Base-by-base conservation (phyloP, 1,140 invertebrate species). In the Drosophila gunungcola region DNA sequence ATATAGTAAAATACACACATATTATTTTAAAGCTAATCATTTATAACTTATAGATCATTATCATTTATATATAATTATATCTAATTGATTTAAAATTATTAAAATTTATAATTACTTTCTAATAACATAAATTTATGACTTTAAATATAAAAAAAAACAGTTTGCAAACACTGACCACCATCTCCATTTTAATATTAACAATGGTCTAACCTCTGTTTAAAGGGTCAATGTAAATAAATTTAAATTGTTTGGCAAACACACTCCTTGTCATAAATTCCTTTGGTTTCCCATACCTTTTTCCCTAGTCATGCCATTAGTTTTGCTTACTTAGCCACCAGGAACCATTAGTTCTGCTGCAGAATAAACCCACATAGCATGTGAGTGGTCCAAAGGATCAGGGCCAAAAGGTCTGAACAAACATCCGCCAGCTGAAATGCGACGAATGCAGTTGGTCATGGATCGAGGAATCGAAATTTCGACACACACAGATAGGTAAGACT, bases 391-490 rank as follows among this genome's bases (percentile, higher is more conserved):
- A 63, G 62, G 73, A 80, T 56, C 9, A 62, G 69, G 65, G 48
- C 43, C 42, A 39, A 12, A 36, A 43, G 34, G 32, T 29, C 53
- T 74, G 36, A 25, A 29, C 70, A 73, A 68, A 68, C 38, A 58
- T n/a, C 43, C 70, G 63, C 46, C 82, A 86, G 83, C 83, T 83
- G 79, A 27, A 45, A 70, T 63, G 72, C 61, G 36, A 52, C 74
- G 55, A 86, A 88, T 88, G 62, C 65, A 76, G 65, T 86, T 88
- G 25, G 83, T 57, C 58, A 86, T 46, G 75, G 74, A 61, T 64
- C 61, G 39, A 49, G 16, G 64, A 25, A 54, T 27, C 27, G 42
- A n/a, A 21, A 69, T 43, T 41, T 68, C 21, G 27, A 38, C 38
- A 54, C 32, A 46, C 4, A 53, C 34, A n/a, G 34, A 41, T 21